Percentiles rank a stretch among this genome's conserved stretches.
These are phyloP conservation scores for Corythaeola cristata DNA, from an alignment of 2,113 vertebrate species.

Conservation along the genomic window DNA sequence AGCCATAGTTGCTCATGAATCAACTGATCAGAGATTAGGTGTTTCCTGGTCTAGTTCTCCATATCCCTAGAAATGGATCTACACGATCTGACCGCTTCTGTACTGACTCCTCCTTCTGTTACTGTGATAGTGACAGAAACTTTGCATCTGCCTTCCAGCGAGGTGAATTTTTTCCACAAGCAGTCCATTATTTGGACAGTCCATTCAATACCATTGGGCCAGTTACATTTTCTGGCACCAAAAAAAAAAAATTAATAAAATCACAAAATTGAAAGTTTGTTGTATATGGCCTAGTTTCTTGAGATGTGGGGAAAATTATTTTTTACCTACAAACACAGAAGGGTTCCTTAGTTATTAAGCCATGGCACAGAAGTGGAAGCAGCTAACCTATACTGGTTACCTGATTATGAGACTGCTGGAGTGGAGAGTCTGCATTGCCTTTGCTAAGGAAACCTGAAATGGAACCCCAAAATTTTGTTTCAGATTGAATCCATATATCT, in stretches of 20 bases:
- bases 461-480: neutral
- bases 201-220: neutral
- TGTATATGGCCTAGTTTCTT: neutral
- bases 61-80: neutral
- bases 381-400: neutral
- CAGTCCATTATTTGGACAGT: neutral
- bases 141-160: neutral
- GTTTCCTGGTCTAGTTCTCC: neutral
- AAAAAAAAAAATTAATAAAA: neutral
- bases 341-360: neutral
- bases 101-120: neutral
- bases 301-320: neutral
- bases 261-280: neutral
- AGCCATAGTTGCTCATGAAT: neutral
- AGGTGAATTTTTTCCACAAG: neutral
- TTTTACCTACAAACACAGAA: neutral
- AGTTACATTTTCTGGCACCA: neutral
- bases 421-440: neutral
- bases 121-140: neutral
- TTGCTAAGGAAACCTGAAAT: neutral
- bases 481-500: neutral
- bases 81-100: too few relatives aligned
- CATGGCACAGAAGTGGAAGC: neutral
- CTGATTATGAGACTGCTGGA: neutral
- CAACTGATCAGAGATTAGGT: neutral